These are phyloP conservation scores for Neotoxoptera formosana DNA, from an alignment of 1,140 invertebrate genomes.

Conservation along the genomic window DNA sequence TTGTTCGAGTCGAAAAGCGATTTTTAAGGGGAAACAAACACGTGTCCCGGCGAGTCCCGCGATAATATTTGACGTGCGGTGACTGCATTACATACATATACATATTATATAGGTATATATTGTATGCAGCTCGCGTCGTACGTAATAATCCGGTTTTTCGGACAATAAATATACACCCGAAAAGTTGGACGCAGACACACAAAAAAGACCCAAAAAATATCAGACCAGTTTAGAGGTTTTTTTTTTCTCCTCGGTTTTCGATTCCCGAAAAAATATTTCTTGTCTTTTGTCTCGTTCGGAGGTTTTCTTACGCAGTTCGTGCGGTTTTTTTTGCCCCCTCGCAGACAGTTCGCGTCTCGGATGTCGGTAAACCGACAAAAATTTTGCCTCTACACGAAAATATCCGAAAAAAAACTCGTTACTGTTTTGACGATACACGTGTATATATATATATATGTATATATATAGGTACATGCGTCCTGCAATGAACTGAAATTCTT, in stretches of 20 bases:
- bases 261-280: slow-evolving; percentile 26
- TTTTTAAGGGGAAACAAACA: slow-evolving; percentile 14
- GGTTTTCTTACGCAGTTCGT: slow-evolving; percentile 26
- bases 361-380: slow-evolving; percentile 46
- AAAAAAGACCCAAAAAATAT: slow-evolving; percentile 36
- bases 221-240: slow-evolving; percentile 19
- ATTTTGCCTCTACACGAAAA: slow-evolving; percentile 42
- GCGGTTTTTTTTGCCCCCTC: slow-evolving; percentile 14
- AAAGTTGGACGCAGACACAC: slow-evolving; percentile 24
- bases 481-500: slow-evolving; percentile 29
- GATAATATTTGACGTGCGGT: slow-evolving; percentile 18
- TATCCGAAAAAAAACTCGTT: slow-evolving; percentile 35
- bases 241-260: not conserved
- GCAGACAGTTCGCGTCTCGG: slow-evolving; percentile 25
- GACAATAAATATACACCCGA: slow-evolving; percentile 55
- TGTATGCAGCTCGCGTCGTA: not conserved
- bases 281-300: slow-evolving; percentile 45
- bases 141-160: slow-evolving; percentile 53
- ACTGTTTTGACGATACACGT: slow-evolving; percentile 44
- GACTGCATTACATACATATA: not conserved
- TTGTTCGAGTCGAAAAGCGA: not conserved
- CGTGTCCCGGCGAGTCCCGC: not conserved
- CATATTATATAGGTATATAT: not conserved
- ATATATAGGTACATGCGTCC: not conserved
- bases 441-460: too few relatives aligned